Conservation (phyloP, 2,888 invertebrate genomes). For the Syrista parreyssii region DNA sequence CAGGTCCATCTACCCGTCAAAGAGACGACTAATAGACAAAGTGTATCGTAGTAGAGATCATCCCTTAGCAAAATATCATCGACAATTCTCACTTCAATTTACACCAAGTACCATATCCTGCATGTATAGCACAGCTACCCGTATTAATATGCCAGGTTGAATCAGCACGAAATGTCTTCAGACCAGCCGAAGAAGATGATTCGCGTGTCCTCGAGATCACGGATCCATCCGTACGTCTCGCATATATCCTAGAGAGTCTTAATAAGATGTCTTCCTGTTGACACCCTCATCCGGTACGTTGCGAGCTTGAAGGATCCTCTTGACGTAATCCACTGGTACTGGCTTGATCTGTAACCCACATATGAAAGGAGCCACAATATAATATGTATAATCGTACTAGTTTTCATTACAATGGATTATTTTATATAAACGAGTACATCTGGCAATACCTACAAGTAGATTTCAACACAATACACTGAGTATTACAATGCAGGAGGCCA, state of each 20-base stretch:
- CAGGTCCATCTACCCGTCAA: neutral
- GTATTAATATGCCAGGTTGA: neutral
- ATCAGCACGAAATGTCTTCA: neutral
- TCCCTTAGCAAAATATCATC: neutral
- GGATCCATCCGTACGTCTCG: neutral
- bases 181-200: neutral
- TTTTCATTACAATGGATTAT: neutral
- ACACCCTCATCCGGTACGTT: constrained; percentile 43
- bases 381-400: neutral
- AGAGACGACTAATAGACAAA: neutral
- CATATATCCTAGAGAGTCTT: neutral
- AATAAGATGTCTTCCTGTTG: neutral
- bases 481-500: neutral
- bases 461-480: neutral
- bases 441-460: neutral
- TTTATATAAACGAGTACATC: neutral
- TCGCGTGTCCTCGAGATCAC: neutral
- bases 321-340: constrained; percentile 46
- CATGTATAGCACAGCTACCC: neutral
- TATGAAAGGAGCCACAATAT: neutral
- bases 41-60: neutral
- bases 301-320: constrained; percentile 39
- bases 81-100: too few species aligned
- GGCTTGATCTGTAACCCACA: constrained; percentile 41
- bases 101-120: neutral